phyloP scores from a whole-genome alignment of 1,140 invertebrate genomes.

The Drosophila albomicans region DNA sequence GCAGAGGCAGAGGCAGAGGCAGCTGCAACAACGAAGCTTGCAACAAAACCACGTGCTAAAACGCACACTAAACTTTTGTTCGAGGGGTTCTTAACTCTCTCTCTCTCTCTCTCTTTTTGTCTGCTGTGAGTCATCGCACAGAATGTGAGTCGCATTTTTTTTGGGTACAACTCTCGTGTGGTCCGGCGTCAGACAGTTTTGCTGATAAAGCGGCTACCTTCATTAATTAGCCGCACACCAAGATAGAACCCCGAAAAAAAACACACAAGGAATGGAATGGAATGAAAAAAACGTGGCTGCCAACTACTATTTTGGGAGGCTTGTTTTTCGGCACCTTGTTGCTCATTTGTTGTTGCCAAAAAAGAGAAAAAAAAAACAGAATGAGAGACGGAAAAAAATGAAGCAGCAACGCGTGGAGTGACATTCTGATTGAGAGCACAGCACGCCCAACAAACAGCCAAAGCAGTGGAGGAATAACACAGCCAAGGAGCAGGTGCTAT shows the following conservation, averaged over 20 bases:
- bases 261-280: background rate
- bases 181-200: slow-evolving; percentile 43
- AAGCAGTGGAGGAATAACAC: no score
- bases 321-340: slow-evolving; percentile 56
- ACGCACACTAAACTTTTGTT: slow-evolving; percentile 3
- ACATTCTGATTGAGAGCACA: slow-evolving; percentile 75
- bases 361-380: background rate
- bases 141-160: slow-evolving; percentile 20
- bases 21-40: slow-evolving; percentile 44
- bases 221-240: slow-evolving; percentile 68
- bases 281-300: slow-evolving; percentile 13
- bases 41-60: slow-evolving; percentile 52
- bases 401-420: slow-evolving; percentile 33
- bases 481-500: slow-evolving; percentile 31
- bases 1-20: slow-evolving; percentile 4
- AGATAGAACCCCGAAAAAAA: slow-evolving; percentile 4
- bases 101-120: slow-evolving; percentile 8
- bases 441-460: slow-evolving; percentile 44
- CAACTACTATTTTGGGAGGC: slow-evolving; percentile 5
- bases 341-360: slow-evolving; percentile 58
- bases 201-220: slow-evolving; percentile 61
- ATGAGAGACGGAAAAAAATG: background rate
- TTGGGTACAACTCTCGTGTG: slow-evolving; percentile 47
- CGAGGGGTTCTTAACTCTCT: slow-evolving; percentile 21
- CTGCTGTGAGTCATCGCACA: slow-evolving; percentile 41